These are phyloP conservation scores for Malacosoma neustria DNA, from an alignment of 2,888 invertebrate genomes.

Conservation along the genomic window DNA sequence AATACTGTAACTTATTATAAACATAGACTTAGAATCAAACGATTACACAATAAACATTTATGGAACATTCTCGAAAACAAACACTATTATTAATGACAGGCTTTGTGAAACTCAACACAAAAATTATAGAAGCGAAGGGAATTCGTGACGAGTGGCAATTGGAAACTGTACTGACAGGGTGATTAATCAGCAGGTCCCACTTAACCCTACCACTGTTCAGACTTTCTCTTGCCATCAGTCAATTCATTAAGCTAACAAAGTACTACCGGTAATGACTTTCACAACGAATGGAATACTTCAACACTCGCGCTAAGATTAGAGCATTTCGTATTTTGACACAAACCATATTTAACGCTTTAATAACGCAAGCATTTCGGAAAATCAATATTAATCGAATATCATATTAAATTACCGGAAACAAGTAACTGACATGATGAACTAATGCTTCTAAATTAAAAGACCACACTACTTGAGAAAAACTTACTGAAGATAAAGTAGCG, in stretches of 20 bases:
- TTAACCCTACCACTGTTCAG: slow-evolving; percentile 69
- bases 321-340: slow-evolving; percentile 54
- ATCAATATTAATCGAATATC: too few species aligned
- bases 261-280: slow-evolving; percentile 68
- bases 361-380: too few species aligned
- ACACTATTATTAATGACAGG: slow-evolving; percentile 19
- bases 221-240: slow-evolving; percentile 67
- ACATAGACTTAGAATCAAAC: too few species aligned
- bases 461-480: too few species aligned
- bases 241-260: slow-evolving; percentile 74
- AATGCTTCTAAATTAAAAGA: too few species aligned
- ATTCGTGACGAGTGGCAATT: slow-evolving; percentile 66
- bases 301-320: slow-evolving; percentile 39
- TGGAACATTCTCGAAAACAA: slow-evolving; percentile 5
- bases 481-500: too few species aligned
- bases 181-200: slow-evolving; percentile 70
- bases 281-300: slow-evolving; percentile 45
- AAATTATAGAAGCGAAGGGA: slow-evolving; percentile 42
- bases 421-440: too few species aligned
- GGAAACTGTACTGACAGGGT: slow-evolving; percentile 67
- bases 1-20: too few species aligned
- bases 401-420: too few species aligned
- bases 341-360: too few species aligned
- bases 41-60: slow-evolving; percentile 14
- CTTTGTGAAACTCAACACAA: slow-evolving; percentile 21